Evolutionary conservation across 30 jellyfish, hydroid and myxozoan genomes (phyloP).

Genomic region (Sanderia malayensis): DNA sequence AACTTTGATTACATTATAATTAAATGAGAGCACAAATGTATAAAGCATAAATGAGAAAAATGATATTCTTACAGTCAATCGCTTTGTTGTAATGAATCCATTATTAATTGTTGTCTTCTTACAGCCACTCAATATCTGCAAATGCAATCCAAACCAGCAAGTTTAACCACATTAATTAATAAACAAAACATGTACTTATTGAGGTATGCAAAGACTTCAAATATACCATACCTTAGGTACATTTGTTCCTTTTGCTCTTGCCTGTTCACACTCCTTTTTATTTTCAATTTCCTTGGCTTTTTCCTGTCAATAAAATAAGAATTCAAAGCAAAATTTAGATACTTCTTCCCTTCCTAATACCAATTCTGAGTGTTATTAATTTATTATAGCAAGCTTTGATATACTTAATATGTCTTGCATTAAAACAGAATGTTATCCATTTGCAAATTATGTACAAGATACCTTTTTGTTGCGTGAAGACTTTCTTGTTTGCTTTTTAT

Average conservation of each 20-base stretch:
- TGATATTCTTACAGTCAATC: conserved; percentile 13
- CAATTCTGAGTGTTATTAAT: no score
- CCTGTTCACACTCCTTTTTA: not conserved
- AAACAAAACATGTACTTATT: not conserved
- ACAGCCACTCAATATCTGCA: conserved; percentile 24
- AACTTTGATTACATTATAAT: no score
- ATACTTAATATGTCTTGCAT: not conserved
- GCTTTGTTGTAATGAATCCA: conserved; percentile 34
- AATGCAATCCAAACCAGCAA: no score
- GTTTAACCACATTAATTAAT: no score
- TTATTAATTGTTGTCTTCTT: conserved; percentile 5
- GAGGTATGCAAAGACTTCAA: not conserved
- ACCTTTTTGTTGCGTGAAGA: conserved; percentile 22
- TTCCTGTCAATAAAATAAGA: not conserved
- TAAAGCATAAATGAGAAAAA: no score
- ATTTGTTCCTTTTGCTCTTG: not conserved
- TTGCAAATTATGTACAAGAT: not conserved
- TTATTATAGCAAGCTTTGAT: not conserved
- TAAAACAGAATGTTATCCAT: not conserved
- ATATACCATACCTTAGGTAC: not conserved
- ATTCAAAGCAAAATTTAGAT: not conserved
- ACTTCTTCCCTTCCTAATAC: not conserved
- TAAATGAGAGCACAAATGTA: no score
- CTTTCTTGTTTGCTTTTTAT: conserved; percentile 1
- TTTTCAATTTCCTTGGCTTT: not conserved